Conservation (phyloP, 2,113 vertebrate genomes). For the Cebus imitator region DNA sequence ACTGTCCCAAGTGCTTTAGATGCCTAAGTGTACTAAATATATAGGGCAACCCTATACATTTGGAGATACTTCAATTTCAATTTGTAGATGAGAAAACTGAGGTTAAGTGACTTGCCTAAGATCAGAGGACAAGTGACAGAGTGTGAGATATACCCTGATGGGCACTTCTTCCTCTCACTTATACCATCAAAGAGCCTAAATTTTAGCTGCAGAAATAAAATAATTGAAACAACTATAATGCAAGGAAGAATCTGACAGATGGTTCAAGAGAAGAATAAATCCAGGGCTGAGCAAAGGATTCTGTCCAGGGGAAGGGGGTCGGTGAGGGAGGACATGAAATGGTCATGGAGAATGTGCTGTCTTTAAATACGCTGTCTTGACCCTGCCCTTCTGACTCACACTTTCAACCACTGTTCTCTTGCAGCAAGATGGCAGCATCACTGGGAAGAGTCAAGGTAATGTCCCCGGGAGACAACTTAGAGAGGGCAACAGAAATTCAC, state of each 20-base stretch:
- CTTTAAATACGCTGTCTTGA: not conserved
- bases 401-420: not conserved
- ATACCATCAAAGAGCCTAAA: not conserved
- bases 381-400: not conserved
- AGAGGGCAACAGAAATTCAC: not conserved
- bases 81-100: not conserved
- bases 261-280: not conserved
- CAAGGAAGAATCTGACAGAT: not conserved
- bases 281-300: not conserved
- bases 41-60: not conserved
- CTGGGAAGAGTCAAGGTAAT: not conserved
- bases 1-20: not conserved
- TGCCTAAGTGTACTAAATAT: not conserved
- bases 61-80: not conserved
- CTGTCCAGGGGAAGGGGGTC: not conserved
- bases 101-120: not conserved
- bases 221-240: not conserved
- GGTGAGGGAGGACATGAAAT: no score
- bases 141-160: not conserved
- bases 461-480: not conserved
- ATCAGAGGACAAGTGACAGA: not conserved
- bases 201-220: slow-evolving; percentile 30
- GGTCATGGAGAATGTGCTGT: not conserved
- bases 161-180: not conserved
- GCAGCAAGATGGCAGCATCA: not conserved